Evolutionary conservation across 2,888 invertebrate genomes (phyloP), one percentile per base, ranked within the genome.

Genomic region (Dioctria rufipes): DNA sequence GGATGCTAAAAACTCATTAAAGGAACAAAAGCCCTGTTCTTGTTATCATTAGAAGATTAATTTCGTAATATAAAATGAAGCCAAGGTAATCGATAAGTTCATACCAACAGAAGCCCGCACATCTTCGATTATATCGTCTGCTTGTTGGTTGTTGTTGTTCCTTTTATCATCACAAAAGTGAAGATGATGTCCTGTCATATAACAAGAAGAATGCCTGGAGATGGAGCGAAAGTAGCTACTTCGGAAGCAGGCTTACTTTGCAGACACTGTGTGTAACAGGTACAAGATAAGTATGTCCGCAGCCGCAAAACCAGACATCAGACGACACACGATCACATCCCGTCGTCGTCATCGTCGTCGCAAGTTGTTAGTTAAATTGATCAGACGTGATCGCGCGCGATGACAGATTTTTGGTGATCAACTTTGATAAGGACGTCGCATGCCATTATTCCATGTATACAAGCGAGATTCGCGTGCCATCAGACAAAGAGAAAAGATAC

Each of bases 341-440:
- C 77, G 37, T 25, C 25, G 25, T 25, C 25, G 25, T 25, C 25
- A 25, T 25, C 25, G 2, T 25, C 25, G 25, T 37, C 63, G n/a
- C 4, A 63, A 61, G 49, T 77, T 63, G 63, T 77, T 63, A 63
- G 37, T n/a, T 11, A 77, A 77, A 77, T 77, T 77, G 77, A 77
- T 77, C 77, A 77, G 77, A 77, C 77, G 77, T 77, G 77, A 77
- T 77, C 77, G 63, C 51, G 77, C 77, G 63, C 51, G 77, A 77
- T 77, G 77, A 77, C 77, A 77, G 77, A 77, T 77, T 77, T 77
- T 63, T 49, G 63, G 63, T 11, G 63, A 77, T 77, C 63, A 77
- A 42, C 43, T 37, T 25, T 61, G 61, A 63, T 63, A 63, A 77
- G 63, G 77, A 11, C 39, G 25, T 43, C 61, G 46, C 63, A 63